Percentiles rank a stretch among this genome's conserved stretches.
Evolutionary conservation across 2,888 invertebrate genomes (phyloP).

Genomic region (Mesoligia furuncula): DNA sequence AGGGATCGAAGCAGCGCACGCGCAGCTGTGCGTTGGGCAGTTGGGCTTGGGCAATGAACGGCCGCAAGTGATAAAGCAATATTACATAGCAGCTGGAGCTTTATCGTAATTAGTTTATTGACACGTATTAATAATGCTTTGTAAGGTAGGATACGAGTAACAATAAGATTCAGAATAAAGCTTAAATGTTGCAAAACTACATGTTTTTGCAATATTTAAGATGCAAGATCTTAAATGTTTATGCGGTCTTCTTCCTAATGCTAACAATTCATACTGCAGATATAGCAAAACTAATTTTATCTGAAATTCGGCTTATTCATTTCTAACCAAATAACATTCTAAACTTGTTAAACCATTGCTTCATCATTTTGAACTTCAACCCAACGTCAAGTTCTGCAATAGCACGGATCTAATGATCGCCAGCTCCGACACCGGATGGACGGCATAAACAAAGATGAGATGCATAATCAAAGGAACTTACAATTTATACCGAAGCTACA

Average conservation of each 20-base stretch:
- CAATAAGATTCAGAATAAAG: not conserved
- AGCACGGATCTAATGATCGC: slow-evolving; percentile 9
- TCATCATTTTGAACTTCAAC: slow-evolving; percentile 16
- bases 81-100: slow-evolving; percentile 50
- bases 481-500: slow-evolving; percentile 22
- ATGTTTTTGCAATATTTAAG: no score
- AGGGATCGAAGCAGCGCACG: slow-evolving; percentile 48
- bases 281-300: not conserved
- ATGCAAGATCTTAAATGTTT: not conserved
- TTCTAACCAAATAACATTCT: slow-evolving; percentile 8
- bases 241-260: not conserved
- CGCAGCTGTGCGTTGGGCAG: slow-evolving; percentile 70
- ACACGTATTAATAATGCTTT: slow-evolving; percentile 12
- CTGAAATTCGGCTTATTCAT: not conserved
- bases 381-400: slow-evolving; percentile 21
- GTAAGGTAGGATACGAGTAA: not conserved
- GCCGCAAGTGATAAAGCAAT: slow-evolving; percentile 49
- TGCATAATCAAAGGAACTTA: slow-evolving; percentile 47
- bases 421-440: slow-evolving; percentile 49
- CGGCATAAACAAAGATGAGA: slow-evolving; percentile 52
- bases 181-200: not conserved
- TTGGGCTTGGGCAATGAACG: slow-evolving; percentile 63
- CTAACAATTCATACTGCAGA: not conserved
- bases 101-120: slow-evolving; percentile 53
- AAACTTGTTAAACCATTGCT: not conserved